Evolutionary conservation across 2,797 vertebrate species (phyloP), one percentile per base, ranked within the genome.

Genomic region (Crocidura indochinensis): DNA sequence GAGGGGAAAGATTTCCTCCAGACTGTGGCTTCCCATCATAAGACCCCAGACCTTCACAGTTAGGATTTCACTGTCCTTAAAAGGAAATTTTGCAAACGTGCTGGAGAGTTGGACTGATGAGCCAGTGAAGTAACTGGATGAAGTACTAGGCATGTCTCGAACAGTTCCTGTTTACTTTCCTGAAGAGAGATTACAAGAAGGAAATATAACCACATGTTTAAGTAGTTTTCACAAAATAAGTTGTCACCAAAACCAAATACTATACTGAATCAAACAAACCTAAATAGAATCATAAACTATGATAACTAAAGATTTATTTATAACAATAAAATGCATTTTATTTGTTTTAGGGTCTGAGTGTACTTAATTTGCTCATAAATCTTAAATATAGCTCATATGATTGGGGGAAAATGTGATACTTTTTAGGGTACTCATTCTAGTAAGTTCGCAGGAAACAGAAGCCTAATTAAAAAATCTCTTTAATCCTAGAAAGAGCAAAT

Each of bases 51-150:
- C 62, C 90, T 96, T 88, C 22, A 79, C 31, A 46, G 90, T 81
- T 8, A 2, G 15, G 82, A 91, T 31, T 62, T 95, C 93, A 60
- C 67, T 95, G 69, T 85, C 91, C 88, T 93, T 95, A 92, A 96
- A 95, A 90, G 92, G 93, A 83, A 94, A 92, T n/a, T 85, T 84
- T 22, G 80, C 64, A 77, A 80, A 10, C 20, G 27, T 0, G 0
- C 60, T 83, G 0, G 1, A 86, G 64, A 88, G 29, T 22, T 62
- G 82, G 46, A 62, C 38, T n/a, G n/a, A n/a, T 26, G 65, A 92
- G 49, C 15, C 1, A 0, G 26, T 67, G 17, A 53, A 67, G 17
- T 46, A 68, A 73, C 74, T 92, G 29, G 60, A 47, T 2, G 24
- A 62, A 86, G 90, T 8, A 0, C 14, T 27, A 71, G 8, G 64